A percentile compares a stretch with the other conserved stretches of the same genome.
phyloP scores from a whole-genome alignment of 2,113 vertebrate genomes.

The Gila orcuttii region DNA sequence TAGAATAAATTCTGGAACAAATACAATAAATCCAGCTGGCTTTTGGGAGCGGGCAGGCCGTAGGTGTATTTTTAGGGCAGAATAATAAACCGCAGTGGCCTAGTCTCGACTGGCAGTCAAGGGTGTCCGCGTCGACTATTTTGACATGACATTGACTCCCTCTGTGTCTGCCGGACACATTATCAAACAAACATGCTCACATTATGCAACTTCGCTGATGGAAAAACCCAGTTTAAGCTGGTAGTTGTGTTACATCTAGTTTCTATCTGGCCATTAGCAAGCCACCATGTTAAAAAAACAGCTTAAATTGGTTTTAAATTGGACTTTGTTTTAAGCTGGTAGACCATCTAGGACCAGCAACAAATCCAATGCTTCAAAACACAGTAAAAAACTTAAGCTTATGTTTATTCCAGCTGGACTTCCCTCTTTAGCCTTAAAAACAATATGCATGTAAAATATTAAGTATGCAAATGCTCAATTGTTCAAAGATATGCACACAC shows the following conservation, averaged over 20 bases:
- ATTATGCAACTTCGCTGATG: background rate
- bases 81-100: constrained; percentile 70
- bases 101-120: constrained; percentile 67
- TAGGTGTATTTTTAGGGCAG: constrained; percentile 65
- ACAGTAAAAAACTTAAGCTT: background rate
- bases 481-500: background rate
- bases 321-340: background rate
- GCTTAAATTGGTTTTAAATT: background rate
- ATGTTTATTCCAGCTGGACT: background rate
- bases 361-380: background rate
- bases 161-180: constrained; percentile 37
- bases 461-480: background rate
- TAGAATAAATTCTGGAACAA: background rate
- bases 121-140: constrained; percentile 67
- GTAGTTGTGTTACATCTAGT: background rate
- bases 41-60: background rate
- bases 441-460: background rate
- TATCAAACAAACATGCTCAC: constrained; percentile 11
- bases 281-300: background rate
- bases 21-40: background rate
- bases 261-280: background rate
- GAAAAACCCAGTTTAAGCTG: background rate
- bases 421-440: background rate
- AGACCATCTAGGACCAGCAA: background rate
- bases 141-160: constrained; percentile 62